phyloP scores from a whole-genome alignment of 2,797 vertebrate species.

The Chiroxiphia lanceolata region DNA sequence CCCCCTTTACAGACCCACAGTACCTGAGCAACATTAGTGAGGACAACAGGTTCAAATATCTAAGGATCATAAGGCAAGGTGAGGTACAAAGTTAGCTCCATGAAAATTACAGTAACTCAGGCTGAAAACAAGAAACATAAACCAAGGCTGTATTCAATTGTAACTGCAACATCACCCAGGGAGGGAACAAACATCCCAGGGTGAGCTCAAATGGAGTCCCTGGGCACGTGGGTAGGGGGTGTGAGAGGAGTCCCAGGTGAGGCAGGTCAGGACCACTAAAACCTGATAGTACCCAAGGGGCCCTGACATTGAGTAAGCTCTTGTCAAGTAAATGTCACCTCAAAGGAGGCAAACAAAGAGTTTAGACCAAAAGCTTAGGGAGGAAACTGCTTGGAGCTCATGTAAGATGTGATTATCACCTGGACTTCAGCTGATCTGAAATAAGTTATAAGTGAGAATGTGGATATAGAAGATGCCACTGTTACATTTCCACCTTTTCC shows the following conservation, averaged over 20 bases:
- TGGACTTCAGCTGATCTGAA: not conserved
- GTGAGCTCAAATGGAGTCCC: not conserved
- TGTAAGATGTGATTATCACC: not conserved
- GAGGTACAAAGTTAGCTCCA: not conserved
- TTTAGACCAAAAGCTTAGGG: not conserved
- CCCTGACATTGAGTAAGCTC: not conserved
- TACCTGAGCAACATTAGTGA: not conserved
- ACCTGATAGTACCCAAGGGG: fast-evolving
- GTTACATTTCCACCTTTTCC: not conserved
- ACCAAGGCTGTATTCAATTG: fast-evolving
- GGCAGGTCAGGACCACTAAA: not conserved
- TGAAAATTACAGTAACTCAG: not conserved
- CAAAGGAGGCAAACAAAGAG: not conserved
- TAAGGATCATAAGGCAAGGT: not conserved
- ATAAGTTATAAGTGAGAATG: not conserved
- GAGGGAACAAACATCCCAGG: fast-evolving
- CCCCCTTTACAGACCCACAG: not conserved
- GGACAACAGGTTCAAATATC: not conserved
- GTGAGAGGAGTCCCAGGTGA: fast-evolving
- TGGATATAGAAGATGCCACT: not conserved
- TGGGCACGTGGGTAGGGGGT: fast-evolving
- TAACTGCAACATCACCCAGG: fast-evolving
- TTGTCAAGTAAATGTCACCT: not conserved
- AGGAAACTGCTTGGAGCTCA: not conserved
- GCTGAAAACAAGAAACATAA: not conserved